Conservation (phyloP, 2,888 invertebrate genomes). For the Dolichomitus sp. region DNA sequence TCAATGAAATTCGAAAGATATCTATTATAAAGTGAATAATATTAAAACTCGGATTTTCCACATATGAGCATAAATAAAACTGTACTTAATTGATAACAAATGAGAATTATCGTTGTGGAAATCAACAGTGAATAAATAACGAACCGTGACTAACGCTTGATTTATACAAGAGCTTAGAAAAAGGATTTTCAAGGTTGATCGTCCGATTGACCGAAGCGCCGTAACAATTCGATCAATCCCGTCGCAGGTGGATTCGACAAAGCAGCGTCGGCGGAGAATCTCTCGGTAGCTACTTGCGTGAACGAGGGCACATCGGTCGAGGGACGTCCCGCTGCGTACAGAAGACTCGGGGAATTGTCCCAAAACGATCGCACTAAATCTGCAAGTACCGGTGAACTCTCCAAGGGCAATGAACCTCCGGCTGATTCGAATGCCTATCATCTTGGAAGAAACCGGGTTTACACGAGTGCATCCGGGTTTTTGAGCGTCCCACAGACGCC, state of each 20-base stretch:
- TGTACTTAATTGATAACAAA: not conserved
- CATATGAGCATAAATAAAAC: no score
- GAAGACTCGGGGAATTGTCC: slow-evolving; percentile 72
- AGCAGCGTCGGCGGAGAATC: slow-evolving; percentile 82
- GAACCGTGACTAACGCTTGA: no score
- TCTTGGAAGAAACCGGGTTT: slow-evolving; percentile 27
- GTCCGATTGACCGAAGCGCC: no score
- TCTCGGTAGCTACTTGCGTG: slow-evolving; percentile 67
- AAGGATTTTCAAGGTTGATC: not conserved
- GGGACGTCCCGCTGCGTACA: slow-evolving; percentile 50
- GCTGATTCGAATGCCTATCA: slow-evolving; percentile 37
- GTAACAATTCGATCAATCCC: not conserved
- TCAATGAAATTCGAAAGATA: no score
- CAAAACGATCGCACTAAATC: slow-evolving; percentile 80
- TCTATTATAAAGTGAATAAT: no score
- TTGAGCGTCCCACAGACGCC: slow-evolving; percentile 77
- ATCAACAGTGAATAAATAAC: no score
- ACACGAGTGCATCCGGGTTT: slow-evolving; percentile 57
- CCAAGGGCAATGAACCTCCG: slow-evolving; percentile 58
- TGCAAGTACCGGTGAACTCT: slow-evolving; percentile 83
- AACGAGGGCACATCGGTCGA: slow-evolving; percentile 39
- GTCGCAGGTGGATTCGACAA: slow-evolving; percentile 75
- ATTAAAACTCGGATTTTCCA: no score
- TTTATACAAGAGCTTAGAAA: not conserved
- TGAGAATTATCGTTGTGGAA: slow-evolving; percentile 4